phyloP scores from a whole-genome alignment of 2,797 vertebrate genomes.

The Hylomyscus alleni region DNA sequence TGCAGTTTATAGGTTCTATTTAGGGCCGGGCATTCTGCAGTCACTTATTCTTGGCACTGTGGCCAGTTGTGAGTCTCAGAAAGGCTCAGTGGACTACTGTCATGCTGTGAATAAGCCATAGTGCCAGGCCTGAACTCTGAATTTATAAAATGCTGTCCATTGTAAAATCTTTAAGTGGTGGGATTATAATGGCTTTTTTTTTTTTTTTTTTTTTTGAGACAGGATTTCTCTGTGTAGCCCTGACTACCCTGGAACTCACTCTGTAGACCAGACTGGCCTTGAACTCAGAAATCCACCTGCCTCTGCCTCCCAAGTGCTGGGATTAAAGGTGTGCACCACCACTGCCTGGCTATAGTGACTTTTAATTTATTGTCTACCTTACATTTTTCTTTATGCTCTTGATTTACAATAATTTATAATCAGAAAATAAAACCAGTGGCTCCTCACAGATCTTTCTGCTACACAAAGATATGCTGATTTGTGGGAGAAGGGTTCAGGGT shows the following conservation, averaged over 20 bases:
- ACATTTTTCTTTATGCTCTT: conserved; percentile 25
- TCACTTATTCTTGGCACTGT: background rate
- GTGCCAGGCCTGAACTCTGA: background rate
- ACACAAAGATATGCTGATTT: conserved; percentile 20
- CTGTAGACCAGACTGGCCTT: no score
- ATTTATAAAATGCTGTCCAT: conserved; percentile 13
- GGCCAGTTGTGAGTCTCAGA: background rate
- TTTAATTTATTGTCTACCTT: conserved; percentile 45
- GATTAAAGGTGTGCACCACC: no score
- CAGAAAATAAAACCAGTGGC: background rate
- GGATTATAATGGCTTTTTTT: conserved; percentile 35
- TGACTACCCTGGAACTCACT: no score
- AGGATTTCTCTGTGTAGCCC: no score
- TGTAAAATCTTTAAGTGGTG: conserved; percentile 20
- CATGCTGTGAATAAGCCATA: background rate
- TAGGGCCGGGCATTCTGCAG: background rate
- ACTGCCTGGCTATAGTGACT: background rate
- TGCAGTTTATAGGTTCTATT: background rate
- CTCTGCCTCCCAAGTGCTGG: no score
- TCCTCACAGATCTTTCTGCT: conserved; percentile 25
- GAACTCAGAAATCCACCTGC: no score
- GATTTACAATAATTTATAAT: conserved; percentile 58
- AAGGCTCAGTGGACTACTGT: conserved; percentile 26
- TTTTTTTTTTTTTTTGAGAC: no score
- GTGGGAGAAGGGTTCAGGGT: background rate